These are phyloP conservation scores for Beris chalybata DNA, from an alignment of 2,888 invertebrate species.

Conservation along the genomic window DNA sequence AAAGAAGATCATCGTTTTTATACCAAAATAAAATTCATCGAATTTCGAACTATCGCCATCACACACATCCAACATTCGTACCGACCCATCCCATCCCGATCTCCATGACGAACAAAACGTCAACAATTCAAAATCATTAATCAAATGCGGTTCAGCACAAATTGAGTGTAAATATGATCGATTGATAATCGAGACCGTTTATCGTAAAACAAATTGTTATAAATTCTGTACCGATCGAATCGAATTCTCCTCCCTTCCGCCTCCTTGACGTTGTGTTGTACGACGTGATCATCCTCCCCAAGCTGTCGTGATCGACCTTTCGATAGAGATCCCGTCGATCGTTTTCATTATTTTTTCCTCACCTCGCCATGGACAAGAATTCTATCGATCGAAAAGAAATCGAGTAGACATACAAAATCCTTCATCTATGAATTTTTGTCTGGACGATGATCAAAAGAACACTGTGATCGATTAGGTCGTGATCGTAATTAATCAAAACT, in stretches of 20 bases:
- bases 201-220: conserved; percentile 37
- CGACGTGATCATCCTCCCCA: too few relatives aligned
- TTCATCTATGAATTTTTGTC: conserved; percentile 1
- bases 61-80: conserved; percentile 1
- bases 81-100: too few relatives aligned
- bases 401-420: conserved; percentile 3
- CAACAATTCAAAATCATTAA: conserved; percentile 33
- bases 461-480: conserved; percentile 38
- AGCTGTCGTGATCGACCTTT: too few relatives aligned
- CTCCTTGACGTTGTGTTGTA: conserved; percentile 1
- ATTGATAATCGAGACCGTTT: conserved; percentile 38
- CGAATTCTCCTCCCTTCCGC: conserved; percentile 1
- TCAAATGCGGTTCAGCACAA: conserved; percentile 35
- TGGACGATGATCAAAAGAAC: conserved; percentile 25
- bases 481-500: conserved; percentile 40
- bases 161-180: conserved; percentile 40
- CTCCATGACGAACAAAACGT: conserved; percentile 2
- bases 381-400: conserved; percentile 7
- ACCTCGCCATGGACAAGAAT: conserved; percentile 3
- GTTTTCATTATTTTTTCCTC: too few relatives aligned
- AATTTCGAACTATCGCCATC: too few relatives aligned
- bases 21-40: too few relatives aligned
- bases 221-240: conserved; percentile 31
- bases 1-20: too few relatives aligned
- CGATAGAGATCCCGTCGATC: too few relatives aligned